Conservation (phyloP, 2,113 vertebrate species). For the Plotosus lineatus region DNA sequence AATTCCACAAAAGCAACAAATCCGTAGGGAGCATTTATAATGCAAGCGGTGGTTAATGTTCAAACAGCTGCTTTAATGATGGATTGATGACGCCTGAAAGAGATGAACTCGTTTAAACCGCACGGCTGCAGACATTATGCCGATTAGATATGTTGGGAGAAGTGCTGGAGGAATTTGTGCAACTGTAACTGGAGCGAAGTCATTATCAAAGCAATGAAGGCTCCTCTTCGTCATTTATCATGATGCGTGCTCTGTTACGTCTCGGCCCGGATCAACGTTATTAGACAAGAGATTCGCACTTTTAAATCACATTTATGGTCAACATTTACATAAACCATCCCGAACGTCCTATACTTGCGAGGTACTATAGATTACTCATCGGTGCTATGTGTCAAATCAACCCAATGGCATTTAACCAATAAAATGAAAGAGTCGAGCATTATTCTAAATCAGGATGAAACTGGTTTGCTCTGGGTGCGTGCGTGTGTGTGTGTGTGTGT, state of each 20-base stretch:
- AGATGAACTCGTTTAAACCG: conserved; percentile 26
- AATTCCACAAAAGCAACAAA: conserved; percentile 13
- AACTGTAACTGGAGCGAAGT: neutral
- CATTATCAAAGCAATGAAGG: neutral
- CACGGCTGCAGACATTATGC: neutral
- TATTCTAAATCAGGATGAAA: conserved; percentile 25
- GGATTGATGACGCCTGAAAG: conserved; percentile 16
- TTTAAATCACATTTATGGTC: conserved; percentile 29
- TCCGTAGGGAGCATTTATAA: conserved; percentile 17
- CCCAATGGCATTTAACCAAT: conserved; percentile 7
- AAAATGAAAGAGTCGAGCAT: neutral
- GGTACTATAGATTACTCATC: conserved; percentile 23
- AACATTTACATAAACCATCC: conserved; percentile 39
- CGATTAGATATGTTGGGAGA: neutral
- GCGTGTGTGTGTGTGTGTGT: no score
- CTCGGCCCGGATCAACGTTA: neutral
- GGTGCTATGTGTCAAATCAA: neutral
- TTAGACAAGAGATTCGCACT: conserved; percentile 23
- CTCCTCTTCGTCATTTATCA: neutral
- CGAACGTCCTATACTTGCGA: conserved; percentile 11
- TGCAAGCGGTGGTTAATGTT: neutral
- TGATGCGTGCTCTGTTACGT: neutral
- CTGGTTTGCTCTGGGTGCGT: no score
- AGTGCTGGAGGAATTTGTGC: neutral
- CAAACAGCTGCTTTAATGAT: conserved; percentile 7